A percentile compares a stretch with the other conserved stretches of the same genome.
These are phyloP conservation scores for Pherbina coryleti DNA, from an alignment of 2,888 invertebrate species.

Conservation along the genomic window DNA sequence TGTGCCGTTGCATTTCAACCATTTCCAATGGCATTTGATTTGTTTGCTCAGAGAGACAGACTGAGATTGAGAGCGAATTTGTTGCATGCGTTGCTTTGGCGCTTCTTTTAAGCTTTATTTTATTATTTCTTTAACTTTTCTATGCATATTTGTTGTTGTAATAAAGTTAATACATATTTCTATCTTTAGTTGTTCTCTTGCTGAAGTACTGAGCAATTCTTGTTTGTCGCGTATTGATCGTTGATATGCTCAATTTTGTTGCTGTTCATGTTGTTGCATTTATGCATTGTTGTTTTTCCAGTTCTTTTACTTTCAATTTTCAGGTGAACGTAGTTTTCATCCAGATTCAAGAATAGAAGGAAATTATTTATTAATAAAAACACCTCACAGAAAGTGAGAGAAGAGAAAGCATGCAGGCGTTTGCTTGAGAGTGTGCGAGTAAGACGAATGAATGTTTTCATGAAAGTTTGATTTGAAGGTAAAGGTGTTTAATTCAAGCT, in stretches of 20 bases:
- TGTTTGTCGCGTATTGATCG: background rate
- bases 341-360: background rate
- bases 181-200: background rate
- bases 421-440: background rate
- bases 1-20: background rate
- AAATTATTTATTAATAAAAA: background rate
- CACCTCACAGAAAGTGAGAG: background rate
- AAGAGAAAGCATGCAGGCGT: background rate
- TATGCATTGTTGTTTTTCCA: slow-evolving; percentile 4
- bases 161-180: background rate
- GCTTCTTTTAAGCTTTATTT: background rate
- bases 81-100: background rate
- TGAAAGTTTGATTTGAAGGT: too few relatives aligned
- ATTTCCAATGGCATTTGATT: background rate
- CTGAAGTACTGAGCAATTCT: background rate
- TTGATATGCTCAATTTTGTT: slow-evolving; percentile 11
- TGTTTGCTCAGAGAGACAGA: background rate
- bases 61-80: too few relatives aligned
- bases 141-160: background rate
- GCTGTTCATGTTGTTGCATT: slow-evolving; percentile 6
- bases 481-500: too few relatives aligned
- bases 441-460: too few relatives aligned
- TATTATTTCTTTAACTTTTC: background rate
- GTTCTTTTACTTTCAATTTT: slow-evolving; percentile 41
- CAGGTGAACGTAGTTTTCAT: background rate